Evolutionary conservation across 2,797 vertebrate genomes (phyloP), one percentile per base, ranked within the genome.

Genomic region (Labroides dimidiatus): DNA sequence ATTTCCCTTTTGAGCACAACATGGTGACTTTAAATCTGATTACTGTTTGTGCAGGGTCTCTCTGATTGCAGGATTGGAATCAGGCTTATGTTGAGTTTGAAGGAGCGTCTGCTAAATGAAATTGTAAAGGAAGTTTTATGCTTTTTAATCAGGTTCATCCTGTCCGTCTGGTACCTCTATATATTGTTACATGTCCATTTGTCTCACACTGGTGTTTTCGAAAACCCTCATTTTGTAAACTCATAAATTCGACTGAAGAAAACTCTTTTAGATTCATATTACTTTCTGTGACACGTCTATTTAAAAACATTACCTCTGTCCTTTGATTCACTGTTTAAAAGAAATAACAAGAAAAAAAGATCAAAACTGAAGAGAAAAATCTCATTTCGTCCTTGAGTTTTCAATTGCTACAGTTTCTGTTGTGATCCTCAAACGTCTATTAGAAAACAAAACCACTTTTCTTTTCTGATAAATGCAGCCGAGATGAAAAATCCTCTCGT

Each of bases 381-480:
- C 17, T 15, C 1, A 17, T 24, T 55, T 10, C n/a, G 6, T 21
- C 15, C 11, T 5, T 3, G 10, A n/a, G 17, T 47, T 8, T 30
- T 58, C n/a, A 27, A 20, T 19, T 47, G 23, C 24, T 6, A 1
- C n/a, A 43, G 43, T 58, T 58, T 72, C 27, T 62, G n/a, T 56
- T 49, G 55, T 36, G 41, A 41, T 45, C 19, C 17, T 6, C 24
- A 8, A 33, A n/a, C 10, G 10, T 44, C 37, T 4, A 62, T 13
- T 12, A n/a, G 15, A 21, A 12, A 19, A 58, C 36, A 30, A 49
- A 39, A 39, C 3, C 14, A 9, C 30, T 57, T 67, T 48, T 49
- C n/a, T 61, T 39, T 23, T 33, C 41, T 27, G 11, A 41, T 47
- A 4, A 49, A 59, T 43, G 21, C 44, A 27, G 27, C 42, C 1